phyloP scores from a whole-genome alignment of 2,888 invertebrate genomes.

The Pomacea canaliculata region DNA sequence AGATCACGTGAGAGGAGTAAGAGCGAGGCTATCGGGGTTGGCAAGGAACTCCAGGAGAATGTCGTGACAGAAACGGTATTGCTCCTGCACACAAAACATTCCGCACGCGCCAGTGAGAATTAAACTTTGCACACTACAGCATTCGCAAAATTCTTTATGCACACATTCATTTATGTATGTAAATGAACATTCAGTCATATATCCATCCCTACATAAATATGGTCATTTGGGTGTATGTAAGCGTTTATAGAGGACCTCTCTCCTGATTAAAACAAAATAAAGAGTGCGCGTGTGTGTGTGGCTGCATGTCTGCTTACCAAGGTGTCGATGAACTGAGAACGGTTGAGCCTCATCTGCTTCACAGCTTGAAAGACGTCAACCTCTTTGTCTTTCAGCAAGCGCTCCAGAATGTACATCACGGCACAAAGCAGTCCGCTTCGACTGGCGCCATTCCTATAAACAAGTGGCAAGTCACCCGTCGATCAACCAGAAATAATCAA shows the following conservation, averaged over 20 bases:
- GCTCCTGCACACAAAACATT: constrained; percentile 66
- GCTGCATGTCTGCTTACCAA: constrained; percentile 38
- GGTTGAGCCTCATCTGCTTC: constrained; percentile 64
- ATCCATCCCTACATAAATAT: no score
- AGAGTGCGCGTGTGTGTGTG: no score
- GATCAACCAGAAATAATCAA: neutral
- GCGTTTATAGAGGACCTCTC: no score
- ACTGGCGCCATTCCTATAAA: constrained; percentile 63
- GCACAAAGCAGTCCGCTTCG: constrained; percentile 66
- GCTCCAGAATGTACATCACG: constrained; percentile 62
- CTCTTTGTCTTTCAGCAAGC: constrained; percentile 64
- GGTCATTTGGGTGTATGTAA: no score
- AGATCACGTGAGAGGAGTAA: no score
- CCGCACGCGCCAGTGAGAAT: neutral
- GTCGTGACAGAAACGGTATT: constrained; percentile 71
- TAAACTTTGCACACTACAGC: no score
- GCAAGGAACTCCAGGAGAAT: constrained; percentile 68
- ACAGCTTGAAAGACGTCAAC: constrained; percentile 68
- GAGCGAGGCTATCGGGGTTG: constrained; percentile 20
- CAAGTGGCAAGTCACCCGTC: neutral
- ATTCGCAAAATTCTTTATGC: no score
- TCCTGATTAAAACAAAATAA: no score
- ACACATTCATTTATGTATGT: no score
- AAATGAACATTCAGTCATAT: no score
- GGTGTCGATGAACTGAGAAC: constrained; percentile 63